These are phyloP conservation scores for Vannuccia rotundouncinata DNA, from an alignment of 2,888 invertebrate genomes.

Conservation along the genomic window DNA sequence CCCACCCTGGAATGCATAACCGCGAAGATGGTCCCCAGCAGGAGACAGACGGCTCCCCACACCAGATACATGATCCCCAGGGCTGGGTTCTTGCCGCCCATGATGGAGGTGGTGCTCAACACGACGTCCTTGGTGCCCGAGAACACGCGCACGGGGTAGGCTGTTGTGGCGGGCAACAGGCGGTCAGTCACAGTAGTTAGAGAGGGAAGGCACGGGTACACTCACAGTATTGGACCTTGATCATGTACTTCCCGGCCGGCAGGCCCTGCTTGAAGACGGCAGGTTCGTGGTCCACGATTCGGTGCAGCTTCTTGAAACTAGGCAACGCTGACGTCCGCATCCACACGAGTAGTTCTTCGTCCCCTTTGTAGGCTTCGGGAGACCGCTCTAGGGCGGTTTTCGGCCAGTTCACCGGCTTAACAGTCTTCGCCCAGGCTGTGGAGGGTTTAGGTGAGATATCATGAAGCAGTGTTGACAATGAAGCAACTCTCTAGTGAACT, in stretches of 20 bases:
- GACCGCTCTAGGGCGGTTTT: slow-evolving; percentile 1
- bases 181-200: too few relatives aligned
- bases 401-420: slow-evolving; percentile 36
- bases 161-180: background rate
- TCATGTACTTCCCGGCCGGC: slow-evolving; percentile 28
- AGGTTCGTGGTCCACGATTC: slow-evolving; percentile 27
- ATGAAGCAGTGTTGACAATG: too few relatives aligned
- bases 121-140: slow-evolving; percentile 8
- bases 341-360: slow-evolving; percentile 39
- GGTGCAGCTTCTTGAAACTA: slow-evolving; percentile 37
- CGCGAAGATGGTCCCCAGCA: background rate
- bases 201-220: too few relatives aligned
- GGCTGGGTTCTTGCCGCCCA: slow-evolving; percentile 32
- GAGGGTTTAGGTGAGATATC: too few relatives aligned
- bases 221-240: slow-evolving; percentile 36
- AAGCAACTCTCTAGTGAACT: too few relatives aligned
- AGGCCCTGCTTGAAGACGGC: slow-evolving; percentile 22
- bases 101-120: background rate
- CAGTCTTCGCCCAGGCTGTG: slow-evolving; percentile 27
- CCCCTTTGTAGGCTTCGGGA: slow-evolving; percentile 35
- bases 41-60: background rate
- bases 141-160: slow-evolving; percentile 25
- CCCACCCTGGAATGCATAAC: background rate
- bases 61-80: slow-evolving; percentile 26
- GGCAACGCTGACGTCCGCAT: slow-evolving; percentile 39